Percentiles rank a stretch among this genome's conserved stretches.
Conservation (phyloP, 2,888 invertebrate species). For the Ochropleura leucogaster region DNA sequence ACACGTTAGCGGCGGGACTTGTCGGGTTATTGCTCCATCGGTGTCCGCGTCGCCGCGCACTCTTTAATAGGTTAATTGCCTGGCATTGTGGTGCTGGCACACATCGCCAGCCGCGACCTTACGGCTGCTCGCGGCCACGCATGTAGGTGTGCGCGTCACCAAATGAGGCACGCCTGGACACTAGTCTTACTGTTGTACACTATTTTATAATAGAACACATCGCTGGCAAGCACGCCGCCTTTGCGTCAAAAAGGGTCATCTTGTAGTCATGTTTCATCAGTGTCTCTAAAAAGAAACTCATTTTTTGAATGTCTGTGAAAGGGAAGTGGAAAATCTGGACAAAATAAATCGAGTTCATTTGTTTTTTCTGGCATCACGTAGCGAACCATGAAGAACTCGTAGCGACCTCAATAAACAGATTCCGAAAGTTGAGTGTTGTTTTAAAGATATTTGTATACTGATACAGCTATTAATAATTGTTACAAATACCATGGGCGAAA, state of each 20-base stretch:
- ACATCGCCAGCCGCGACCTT: constrained; percentile 88
- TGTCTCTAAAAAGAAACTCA: constrained; percentile 44
- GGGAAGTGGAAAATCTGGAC: constrained; percentile 63
- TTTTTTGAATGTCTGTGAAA: constrained; percentile 55
- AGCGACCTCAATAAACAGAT: constrained; percentile 76
- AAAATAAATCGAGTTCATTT: constrained; percentile 70
- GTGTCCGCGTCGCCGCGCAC: constrained; percentile 81
- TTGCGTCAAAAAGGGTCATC: constrained; percentile 46
- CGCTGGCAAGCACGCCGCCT: constrained; percentile 47
- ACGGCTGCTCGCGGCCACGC: constrained; percentile 87
- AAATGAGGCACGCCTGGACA: constrained; percentile 77
- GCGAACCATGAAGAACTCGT: constrained; percentile 76
- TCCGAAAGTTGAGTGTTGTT: constrained; percentile 62
- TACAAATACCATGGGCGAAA: constrained; percentile 24
- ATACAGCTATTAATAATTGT: constrained; percentile 44
- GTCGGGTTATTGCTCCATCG: constrained; percentile 84
- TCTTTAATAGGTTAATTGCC: constrained; percentile 90
- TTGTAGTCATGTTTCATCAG: constrained; percentile 48
- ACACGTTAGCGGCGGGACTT: constrained; percentile 77
- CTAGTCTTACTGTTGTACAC: constrained; percentile 60
- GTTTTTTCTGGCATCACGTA: constrained; percentile 73
- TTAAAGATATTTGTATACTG: constrained; percentile 42
- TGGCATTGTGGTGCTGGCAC: constrained; percentile 89
- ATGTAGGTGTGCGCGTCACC: constrained; percentile 83
- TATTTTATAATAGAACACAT: constrained; percentile 55